Conservation (phyloP, 2,113 vertebrate genomes). For the Etheostoma spectabile region DNA sequence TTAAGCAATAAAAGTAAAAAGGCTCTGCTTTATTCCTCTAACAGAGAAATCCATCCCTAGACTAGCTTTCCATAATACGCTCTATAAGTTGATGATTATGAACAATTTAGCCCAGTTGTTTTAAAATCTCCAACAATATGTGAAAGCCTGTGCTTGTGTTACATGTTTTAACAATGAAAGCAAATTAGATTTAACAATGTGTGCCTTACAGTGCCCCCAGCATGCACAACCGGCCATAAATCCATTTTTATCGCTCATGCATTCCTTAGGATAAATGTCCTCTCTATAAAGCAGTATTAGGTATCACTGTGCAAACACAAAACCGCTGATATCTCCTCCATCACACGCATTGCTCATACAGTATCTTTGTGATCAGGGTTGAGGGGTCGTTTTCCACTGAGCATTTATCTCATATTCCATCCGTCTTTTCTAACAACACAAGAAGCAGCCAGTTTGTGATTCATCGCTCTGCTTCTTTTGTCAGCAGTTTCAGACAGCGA, state of each 20-base stretch:
- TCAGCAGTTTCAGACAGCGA: constrained; percentile 22
- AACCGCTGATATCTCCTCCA: constrained; percentile 44
- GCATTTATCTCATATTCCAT: constrained; percentile 65
- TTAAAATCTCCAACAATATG: not conserved
- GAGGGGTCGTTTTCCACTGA: constrained; percentile 24
- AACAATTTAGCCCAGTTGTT: not conserved
- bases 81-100: not conserved
- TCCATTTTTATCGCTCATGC: constrained; percentile 66
- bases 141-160: constrained; percentile 21
- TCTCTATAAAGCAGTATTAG: constrained; percentile 51
- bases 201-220: constrained; percentile 38
- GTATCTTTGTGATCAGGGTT: constrained; percentile 61
- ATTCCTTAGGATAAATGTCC: constrained; percentile 71
- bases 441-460: constrained; percentile 32
- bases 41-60: not conserved
- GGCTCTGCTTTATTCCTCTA: not conserved
- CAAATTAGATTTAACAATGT: constrained; percentile 52
- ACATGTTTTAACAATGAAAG: constrained; percentile 39
- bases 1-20: not conserved
- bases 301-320: constrained; percentile 67
- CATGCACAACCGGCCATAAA: constrained; percentile 55
- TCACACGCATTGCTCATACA: constrained; percentile 41
- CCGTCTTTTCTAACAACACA: constrained; percentile 21
- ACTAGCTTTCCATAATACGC: not conserved
- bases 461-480: constrained; percentile 2